Evolutionary conservation across 92 coral and sea anemone species (phyloP).

Genomic region (Epizoanthus ramosus): DNA sequence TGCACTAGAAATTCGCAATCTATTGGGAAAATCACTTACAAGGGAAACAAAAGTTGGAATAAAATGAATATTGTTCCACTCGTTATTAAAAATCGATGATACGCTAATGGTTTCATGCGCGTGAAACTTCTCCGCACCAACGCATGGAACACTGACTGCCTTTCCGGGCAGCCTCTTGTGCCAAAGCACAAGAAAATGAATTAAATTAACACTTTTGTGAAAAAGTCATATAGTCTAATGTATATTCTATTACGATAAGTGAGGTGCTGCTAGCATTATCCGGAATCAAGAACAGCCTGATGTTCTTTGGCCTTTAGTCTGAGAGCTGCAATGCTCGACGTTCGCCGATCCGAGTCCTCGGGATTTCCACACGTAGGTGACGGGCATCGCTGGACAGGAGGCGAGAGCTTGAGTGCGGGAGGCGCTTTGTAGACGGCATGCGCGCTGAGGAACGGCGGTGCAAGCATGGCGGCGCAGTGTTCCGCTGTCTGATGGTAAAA

Average conservation of each 20-base stretch:
- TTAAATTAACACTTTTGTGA: not conserved
- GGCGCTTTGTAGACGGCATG: conserved; percentile 57
- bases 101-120: conserved; percentile 13
- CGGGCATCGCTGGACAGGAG: conserved; percentile 50
- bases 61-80: not conserved
- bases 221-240: not conserved
- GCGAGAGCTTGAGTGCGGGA: conserved; percentile 64
- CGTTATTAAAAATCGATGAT: conserved; percentile 35
- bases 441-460: conserved; percentile 59
- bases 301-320: conserved; percentile 92
- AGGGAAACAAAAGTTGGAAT: not conserved
- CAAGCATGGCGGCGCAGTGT: conserved; percentile 52
- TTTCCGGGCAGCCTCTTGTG: conserved; percentile 7
- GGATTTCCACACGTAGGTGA: conserved; percentile 65
- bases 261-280: conserved; percentile 32
- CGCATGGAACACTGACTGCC: not conserved
- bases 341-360: conserved; percentile 75
- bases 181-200: not conserved
- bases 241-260: not conserved
- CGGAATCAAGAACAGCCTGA: conserved; percentile 49
- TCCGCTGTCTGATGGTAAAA: conserved; percentile 47
- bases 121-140: not conserved
- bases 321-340: conserved; percentile 87
- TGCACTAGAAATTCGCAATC: not conserved
- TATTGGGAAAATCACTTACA: not conserved